Percentiles rank a stretch among this genome's conserved stretches.
These are phyloP conservation scores for Saccopteryx bilineata DNA, from an alignment of 2,113 vertebrate species.

Conservation along the genomic window DNA sequence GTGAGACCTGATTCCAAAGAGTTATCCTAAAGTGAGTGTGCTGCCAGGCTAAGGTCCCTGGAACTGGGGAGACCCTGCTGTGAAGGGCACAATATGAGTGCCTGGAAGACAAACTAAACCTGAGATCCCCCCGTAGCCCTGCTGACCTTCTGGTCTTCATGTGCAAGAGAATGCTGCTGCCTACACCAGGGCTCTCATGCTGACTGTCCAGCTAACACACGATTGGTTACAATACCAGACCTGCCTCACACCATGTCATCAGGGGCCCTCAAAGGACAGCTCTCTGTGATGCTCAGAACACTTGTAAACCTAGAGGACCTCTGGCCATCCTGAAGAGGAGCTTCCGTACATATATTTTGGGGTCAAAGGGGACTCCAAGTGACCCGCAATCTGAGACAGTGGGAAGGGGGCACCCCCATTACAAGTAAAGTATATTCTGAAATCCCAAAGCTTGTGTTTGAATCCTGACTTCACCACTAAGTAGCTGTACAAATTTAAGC, in stretches of 20 bases:
- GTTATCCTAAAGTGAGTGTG: not conserved
- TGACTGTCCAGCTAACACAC: not conserved
- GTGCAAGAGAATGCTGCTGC: fast-evolving
- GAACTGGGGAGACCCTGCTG: not conserved
- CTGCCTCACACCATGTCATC: not conserved
- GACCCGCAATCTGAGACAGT: not conserved
- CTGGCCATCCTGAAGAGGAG: not conserved
- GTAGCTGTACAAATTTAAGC: not conserved
- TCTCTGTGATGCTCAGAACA: not conserved
- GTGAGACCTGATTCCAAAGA: not conserved
- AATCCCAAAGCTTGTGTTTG: not conserved
- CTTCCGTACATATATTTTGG: not conserved
- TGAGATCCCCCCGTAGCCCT: not conserved
- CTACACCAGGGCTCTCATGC: fast-evolving
- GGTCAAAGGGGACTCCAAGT: not conserved
- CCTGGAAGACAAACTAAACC: not conserved
- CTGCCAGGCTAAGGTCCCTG: not conserved
- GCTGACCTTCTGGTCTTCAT: not conserved
- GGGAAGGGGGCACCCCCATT: not conserved
- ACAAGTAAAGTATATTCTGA: not conserved
- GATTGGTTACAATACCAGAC: not conserved
- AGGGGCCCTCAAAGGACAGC: not conserved
- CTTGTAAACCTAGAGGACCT: not conserved
- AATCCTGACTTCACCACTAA: not conserved
- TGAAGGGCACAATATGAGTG: not conserved